phyloP scores from a whole-genome alignment of 2,797 vertebrate genomes.

The Hippopotamyrus pictus region DNA sequence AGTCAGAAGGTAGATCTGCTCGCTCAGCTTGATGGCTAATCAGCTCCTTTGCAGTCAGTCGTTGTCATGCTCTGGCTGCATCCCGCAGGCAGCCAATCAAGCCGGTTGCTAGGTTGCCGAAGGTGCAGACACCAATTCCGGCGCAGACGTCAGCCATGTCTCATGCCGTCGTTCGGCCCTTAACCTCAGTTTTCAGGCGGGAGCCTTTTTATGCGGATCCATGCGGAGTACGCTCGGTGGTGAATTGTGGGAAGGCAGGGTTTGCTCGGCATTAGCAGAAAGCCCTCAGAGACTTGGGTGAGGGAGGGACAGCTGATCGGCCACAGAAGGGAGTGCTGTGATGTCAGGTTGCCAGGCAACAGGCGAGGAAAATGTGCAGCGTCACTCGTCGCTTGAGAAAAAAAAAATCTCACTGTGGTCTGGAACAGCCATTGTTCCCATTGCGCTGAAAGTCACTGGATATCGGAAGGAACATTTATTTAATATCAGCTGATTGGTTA shows the following conservation, averaged over 20 bases:
- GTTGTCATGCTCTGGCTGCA: not conserved
- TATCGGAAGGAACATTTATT: not conserved
- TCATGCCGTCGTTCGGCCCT: not conserved
- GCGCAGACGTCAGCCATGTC: not conserved
- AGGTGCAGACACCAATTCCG: not conserved
- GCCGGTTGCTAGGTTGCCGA: not conserved
- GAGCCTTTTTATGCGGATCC: slow-evolving; percentile 27
- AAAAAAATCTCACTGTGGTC: slow-evolving; percentile 32
- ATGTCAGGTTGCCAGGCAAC: slow-evolving; percentile 65
- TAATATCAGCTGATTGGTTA: not conserved
- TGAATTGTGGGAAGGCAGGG: slow-evolving; percentile 18
- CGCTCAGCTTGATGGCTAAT: not conserved
- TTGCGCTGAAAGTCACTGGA: not conserved
- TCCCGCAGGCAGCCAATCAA: not conserved
- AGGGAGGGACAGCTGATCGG: slow-evolving; percentile 26
- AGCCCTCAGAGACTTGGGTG: slow-evolving; percentile 34
- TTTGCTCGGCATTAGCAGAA: slow-evolving; percentile 27
- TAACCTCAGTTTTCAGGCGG: not conserved
- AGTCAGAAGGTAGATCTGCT: not conserved
- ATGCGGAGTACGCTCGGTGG: slow-evolving; percentile 2
- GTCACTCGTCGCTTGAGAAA: slow-evolving; percentile 54
- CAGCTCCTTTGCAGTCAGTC: not conserved
- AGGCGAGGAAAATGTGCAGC: slow-evolving; percentile 51
- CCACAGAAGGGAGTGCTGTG: slow-evolving; percentile 44
- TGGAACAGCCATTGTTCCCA: slow-evolving; percentile 40